Evolutionary conservation across 2,797 vertebrate genomes (phyloP), one percentile per base, ranked within the genome.

Genomic region (Spinus pinus): DNA sequence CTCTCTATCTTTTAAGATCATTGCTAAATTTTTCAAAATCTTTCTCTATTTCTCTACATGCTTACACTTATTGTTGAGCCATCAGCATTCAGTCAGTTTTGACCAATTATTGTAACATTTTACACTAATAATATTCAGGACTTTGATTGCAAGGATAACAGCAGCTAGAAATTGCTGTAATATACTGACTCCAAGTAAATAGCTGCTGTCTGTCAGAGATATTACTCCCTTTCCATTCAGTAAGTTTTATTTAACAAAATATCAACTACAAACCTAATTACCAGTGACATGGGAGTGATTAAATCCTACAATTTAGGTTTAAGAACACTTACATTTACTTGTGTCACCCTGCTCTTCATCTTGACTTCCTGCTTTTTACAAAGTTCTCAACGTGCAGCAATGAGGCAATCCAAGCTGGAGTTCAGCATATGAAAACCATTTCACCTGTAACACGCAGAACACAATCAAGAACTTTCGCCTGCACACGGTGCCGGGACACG

Each of bases 311-410:
- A 56, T 10, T 47, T 50, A 60, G 41, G 39, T 22, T 39, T 81
- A 73, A 57, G 37, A 92, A 58, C 12, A 97, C 98, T 98, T 97
- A 98, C 98, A 81, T 98, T 98, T 65, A 98, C 95, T 80, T 98
- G 97, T 17, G 97, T 97, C 66, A 98, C 97, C 17, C 98, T 97
- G 90, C 98, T 98, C 97, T 98, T 98, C 98, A 98, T 98, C 81
- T 95, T 96, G 72, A 95, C 46, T 80, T 85, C 60, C 35, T 37
- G 12, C 44, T 89, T 81, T 72, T 70, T 35, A 74, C 2, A 5
- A 81, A 60, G 19, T 21, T 87, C 37, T 57, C 30, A 69, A 71
- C 2, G 2, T 5, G 39, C 44, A 82, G 30, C 61, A 86, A 53
- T 3, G 8, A 51, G 35, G 65, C 22, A 90, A 94, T 20, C 90